A percentile compares a stretch with the other conserved stretches of the same genome.
phyloP scores from a whole-genome alignment of 2,888 invertebrate species.

The Ditula angustiorana region DNA sequence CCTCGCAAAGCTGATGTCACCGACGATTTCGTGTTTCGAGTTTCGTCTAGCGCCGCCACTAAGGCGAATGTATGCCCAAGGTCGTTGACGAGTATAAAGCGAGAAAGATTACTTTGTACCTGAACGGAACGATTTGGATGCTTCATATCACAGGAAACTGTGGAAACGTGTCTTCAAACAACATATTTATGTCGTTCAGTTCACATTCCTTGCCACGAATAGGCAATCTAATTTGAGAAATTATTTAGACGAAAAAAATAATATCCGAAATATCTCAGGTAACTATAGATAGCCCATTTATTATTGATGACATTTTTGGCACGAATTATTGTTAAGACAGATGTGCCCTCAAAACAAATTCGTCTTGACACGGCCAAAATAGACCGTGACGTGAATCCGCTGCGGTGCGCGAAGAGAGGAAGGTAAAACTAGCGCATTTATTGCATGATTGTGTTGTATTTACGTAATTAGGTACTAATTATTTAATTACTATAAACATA shows the following conservation, averaged over 20 bases:
- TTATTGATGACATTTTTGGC: slow-evolving; percentile 28
- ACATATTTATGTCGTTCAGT: neutral
- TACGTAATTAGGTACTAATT: neutral
- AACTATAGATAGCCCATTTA: slow-evolving; percentile 17
- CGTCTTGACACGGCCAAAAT: slow-evolving; percentile 26
- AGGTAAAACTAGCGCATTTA: neutral
- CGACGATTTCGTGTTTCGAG: no score
- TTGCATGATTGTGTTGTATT: neutral
- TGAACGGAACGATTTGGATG: no score
- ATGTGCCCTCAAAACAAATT: slow-evolving; percentile 38
- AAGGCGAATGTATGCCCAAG: no score
- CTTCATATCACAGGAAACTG: no score
- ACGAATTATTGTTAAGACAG: slow-evolving; percentile 24
- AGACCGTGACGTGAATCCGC: slow-evolving; percentile 25
- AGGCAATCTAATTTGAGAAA: slow-evolving; percentile 2
- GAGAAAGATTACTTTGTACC: no score
- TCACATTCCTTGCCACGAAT: neutral
- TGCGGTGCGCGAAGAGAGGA: slow-evolving; percentile 11
- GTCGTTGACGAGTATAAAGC: no score
- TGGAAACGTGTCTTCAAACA: neutral
- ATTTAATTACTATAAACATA: no score
- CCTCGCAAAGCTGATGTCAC: no score
- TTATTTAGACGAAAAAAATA: neutral
- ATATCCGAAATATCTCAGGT: slow-evolving; percentile 2
- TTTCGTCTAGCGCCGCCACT: no score